A percentile compares a stretch with the other conserved stretches of the same genome.
Conservation (phyloP, 2,113 vertebrate species). For the Syrrhaptes paradoxus region DNA sequence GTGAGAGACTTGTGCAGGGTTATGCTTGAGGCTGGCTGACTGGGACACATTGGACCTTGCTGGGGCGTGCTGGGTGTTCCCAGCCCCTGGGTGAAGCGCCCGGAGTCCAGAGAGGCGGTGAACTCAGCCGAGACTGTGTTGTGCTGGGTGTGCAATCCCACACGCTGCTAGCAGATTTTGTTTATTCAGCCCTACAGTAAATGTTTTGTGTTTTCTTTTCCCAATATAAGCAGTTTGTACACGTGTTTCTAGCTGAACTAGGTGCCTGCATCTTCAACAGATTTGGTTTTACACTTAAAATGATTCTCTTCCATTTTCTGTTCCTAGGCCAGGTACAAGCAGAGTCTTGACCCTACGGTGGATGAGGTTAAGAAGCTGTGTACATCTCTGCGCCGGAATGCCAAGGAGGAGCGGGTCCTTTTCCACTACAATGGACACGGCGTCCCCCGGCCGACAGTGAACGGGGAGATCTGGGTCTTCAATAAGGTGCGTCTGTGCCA, state of each 20-base stretch:
- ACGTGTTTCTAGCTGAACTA: background rate
- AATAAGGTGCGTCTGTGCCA: constrained; percentile 85
- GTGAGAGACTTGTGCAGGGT: background rate
- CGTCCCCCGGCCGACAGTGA: constrained; percentile 94
- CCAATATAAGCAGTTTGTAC: fast-evolving
- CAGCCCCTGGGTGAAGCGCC: background rate
- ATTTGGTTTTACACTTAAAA: background rate
- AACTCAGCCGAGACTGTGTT: background rate
- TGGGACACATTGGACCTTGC: background rate
- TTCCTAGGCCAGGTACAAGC: constrained; percentile 93
- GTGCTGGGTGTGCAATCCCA: background rate
- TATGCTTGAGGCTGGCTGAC: background rate
- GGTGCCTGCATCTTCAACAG: background rate
- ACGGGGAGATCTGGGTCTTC: constrained; percentile 99
- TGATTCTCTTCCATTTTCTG: background rate
- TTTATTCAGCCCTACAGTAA: background rate
- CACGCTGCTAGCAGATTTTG: background rate
- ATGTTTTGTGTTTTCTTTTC: background rate
- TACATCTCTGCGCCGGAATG: constrained; percentile 92
- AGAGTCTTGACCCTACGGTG: constrained; percentile 96
- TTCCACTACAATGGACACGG: constrained; percentile 99
- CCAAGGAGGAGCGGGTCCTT: constrained; percentile 96
- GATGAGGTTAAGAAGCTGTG: constrained; percentile 99
- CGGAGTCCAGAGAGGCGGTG: background rate
- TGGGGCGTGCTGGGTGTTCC: background rate